A percentile compares a stretch with the other conserved stretches of the same genome.
Evolutionary conservation across 2,113 vertebrate species (phyloP).

Genomic region (Ceyx cyanopectus): DNA sequence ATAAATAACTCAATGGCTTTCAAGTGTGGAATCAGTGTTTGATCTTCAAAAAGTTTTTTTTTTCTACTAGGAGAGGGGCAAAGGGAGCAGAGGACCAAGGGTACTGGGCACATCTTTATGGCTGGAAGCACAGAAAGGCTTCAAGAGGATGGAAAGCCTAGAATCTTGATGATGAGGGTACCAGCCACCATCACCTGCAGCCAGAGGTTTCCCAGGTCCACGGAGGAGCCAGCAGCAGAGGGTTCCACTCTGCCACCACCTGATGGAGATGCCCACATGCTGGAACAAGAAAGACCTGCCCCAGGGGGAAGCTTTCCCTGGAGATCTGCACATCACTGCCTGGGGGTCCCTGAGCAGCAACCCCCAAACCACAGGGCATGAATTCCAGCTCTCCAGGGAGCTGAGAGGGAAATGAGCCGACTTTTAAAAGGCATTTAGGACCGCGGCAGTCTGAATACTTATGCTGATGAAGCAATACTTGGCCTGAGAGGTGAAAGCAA

Average conservation of each 20-base stretch:
- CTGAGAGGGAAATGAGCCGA: not conserved
- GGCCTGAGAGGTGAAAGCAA: not conserved
- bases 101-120: not conserved
- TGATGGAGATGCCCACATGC: not conserved
- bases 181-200: not conserved
- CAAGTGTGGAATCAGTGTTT: not conserved
- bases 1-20: not conserved
- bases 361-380: not conserved
- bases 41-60: not conserved
- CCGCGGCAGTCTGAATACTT: not conserved
- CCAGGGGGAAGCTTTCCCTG: not conserved
- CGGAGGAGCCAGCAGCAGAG: not conserved
- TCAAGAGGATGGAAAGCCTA: not conserved
- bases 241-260: not conserved
- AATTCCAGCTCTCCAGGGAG: not conserved
- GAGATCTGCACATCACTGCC: not conserved
- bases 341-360: not conserved
- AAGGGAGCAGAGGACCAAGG: not conserved
- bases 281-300: rapidly evolving
- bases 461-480: constrained; percentile 30
- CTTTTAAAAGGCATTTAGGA: constrained; percentile 19
- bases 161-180: not conserved
- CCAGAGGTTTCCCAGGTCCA: no score
- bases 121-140: not conserved
- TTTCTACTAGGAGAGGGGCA: not conserved